Evolutionary conservation across 2,113 vertebrate species (phyloP).

Genomic region (Gallinago undulata): DNA sequence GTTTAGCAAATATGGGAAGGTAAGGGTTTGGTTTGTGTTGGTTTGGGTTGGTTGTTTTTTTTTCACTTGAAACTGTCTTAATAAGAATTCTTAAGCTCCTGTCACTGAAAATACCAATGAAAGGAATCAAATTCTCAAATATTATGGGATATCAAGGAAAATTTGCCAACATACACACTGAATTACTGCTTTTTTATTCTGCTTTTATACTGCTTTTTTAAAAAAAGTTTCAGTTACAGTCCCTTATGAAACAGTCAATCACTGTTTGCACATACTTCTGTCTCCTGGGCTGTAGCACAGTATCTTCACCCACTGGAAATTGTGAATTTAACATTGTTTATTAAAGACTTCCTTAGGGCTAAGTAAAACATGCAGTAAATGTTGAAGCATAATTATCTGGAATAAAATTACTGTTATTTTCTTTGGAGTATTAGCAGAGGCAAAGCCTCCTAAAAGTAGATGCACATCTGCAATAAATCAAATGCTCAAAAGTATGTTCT

Average conservation of each 20-base stretch:
- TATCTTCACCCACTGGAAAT: background rate
- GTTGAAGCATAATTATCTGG: background rate
- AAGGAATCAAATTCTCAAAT: background rate
- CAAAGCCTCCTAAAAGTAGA: background rate
- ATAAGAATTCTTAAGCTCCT: background rate
- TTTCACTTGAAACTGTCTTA: background rate
- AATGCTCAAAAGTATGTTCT: background rate
- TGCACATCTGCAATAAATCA: background rate
- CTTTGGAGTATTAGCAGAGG: background rate
- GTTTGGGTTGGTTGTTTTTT: background rate
- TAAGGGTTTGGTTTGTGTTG: slow-evolving; percentile 8
- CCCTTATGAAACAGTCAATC: background rate
- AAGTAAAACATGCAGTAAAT: background rate
- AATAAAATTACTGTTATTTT: background rate
- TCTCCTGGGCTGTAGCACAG: background rate
- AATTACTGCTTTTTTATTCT: background rate
- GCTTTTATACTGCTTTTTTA: background rate
- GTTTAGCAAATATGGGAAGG: slow-evolving; percentile 98
- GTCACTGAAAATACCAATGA: background rate
- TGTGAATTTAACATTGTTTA: background rate
- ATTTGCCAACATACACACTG: fast-evolving
- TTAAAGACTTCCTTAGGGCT: background rate
- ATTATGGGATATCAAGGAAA: background rate
- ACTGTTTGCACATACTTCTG: background rate
- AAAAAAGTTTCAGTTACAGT: background rate